Conservation (phyloP, 2,888 invertebrate species). For the Ctenicera cuprea region DNA sequence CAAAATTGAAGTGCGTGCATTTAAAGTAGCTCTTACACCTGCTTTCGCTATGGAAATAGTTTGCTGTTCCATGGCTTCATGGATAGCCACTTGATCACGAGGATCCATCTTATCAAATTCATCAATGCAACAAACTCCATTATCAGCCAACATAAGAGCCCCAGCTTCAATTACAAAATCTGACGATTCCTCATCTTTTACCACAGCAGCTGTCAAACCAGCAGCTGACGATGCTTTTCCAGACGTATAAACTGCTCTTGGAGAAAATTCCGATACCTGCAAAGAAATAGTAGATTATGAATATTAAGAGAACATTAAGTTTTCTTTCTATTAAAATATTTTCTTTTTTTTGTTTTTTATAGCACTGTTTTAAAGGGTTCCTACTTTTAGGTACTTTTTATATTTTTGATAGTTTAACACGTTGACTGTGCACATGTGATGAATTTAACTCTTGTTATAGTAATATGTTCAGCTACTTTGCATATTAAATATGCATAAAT, state of each 20-base stretch:
- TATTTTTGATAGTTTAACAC: too few relatives aligned
- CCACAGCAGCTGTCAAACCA: conserved; percentile 98
- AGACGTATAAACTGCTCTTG: conserved; percentile 97
- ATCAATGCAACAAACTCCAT: conserved; percentile 98
- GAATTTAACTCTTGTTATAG: too few relatives aligned
- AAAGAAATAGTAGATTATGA: not conserved
- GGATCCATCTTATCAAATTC: conserved; percentile 99
- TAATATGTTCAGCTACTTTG: too few relatives aligned
- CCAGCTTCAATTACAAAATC: conserved; percentile 99
- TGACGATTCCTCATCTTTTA: conserved; percentile 96
- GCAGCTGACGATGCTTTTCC: conserved; percentile 99
- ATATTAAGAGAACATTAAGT: not conserved
- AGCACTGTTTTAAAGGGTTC: too few relatives aligned
- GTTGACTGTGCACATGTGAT: too few relatives aligned
- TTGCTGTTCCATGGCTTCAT: conserved; percentile 99
- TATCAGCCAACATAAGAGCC: conserved; percentile 99
- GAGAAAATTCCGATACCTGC: conserved; percentile 89
- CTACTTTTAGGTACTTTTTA: too few relatives aligned
- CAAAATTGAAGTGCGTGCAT: conserved; percentile 97
- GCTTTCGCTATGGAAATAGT: conserved; percentile 99
- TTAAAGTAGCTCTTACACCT: conserved; percentile 96
- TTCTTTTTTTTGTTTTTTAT: too few relatives aligned
- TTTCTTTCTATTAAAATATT: conserved; percentile 21
- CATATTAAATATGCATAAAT: too few relatives aligned
- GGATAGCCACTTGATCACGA: conserved; percentile 98